phyloP scores from a whole-genome alignment of 2,888 invertebrate species.

The Caenorhabditis japonica region DNA sequence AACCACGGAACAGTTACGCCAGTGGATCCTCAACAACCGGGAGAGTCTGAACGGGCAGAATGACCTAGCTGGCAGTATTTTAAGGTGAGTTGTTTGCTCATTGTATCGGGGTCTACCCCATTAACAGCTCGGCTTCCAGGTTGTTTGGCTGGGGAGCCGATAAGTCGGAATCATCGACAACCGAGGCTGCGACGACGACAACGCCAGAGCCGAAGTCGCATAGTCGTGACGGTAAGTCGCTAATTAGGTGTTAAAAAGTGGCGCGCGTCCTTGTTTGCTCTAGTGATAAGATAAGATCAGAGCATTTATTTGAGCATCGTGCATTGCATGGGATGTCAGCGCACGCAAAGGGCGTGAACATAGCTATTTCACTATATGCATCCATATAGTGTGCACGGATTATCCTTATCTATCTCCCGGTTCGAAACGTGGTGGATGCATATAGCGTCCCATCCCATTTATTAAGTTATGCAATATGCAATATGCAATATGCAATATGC shows the following conservation, averaged over 20 bases:
- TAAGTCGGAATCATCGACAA: conserved; percentile 32
- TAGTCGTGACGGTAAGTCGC: conserved; percentile 49
- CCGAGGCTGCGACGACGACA: conserved; percentile 26
- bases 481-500: too few species aligned
- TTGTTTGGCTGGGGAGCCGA: conserved; percentile 51
- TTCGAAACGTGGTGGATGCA: too few species aligned
- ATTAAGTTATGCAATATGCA: too few species aligned
- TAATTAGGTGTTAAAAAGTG: too few species aligned
- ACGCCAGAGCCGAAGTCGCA: conserved; percentile 26
- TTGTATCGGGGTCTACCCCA: background rate
- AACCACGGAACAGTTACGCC: conserved; percentile 72
- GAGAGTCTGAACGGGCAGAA: conserved; percentile 63
- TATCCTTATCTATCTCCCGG: too few species aligned
- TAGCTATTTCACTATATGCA: too few species aligned
- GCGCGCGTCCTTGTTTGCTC: conserved; percentile 23
- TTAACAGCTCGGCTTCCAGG: conserved; percentile 38
- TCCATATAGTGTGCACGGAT: too few species aligned
- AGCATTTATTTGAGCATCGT: conserved; percentile 24
- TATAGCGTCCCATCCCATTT: too few species aligned
- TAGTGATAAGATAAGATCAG: conserved; percentile 16
- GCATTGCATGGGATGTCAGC: conserved; percentile 22
- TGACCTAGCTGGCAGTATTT: conserved; percentile 68
- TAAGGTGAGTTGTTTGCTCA: conserved; percentile 42
- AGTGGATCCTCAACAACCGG: conserved; percentile 72
- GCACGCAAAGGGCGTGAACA: too few species aligned